Evolutionary conservation across 2,888 invertebrate species (phyloP).

Genomic region (Chymomyza amoena): DNA sequence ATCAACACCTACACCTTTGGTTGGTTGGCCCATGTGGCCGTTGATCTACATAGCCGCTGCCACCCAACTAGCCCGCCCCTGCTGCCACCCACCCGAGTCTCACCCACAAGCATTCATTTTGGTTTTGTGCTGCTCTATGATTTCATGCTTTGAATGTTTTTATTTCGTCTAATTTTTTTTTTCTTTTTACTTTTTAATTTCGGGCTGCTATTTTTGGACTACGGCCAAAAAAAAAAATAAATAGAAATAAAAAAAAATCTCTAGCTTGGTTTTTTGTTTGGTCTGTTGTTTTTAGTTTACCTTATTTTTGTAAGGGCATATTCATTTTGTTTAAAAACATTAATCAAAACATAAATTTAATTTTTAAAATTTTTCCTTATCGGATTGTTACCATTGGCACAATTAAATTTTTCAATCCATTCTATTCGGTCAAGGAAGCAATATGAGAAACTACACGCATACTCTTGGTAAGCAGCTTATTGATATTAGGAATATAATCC

Average conservation of each 20-base stretch:
- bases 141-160: slow-evolving; percentile 60
- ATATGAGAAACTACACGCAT: too few species aligned
- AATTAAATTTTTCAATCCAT: too few species aligned
- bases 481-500: too few species aligned
- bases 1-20: slow-evolving; percentile 32
- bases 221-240: slow-evolving; percentile 28
- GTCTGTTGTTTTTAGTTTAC: not conserved
- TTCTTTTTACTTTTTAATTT: slow-evolving; percentile 3
- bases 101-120: not conserved
- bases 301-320: not conserved
- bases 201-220: slow-evolving; percentile 54
- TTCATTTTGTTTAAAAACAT: not conserved
- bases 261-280: slow-evolving; percentile 1
- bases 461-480: too few species aligned
- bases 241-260: slow-evolving; percentile 1
- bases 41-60: not conserved
- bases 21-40: not conserved
- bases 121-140: slow-evolving; percentile 39
- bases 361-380: too few species aligned
- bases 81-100: too few species aligned
- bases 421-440: too few species aligned
- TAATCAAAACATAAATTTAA: not conserved
- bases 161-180: slow-evolving; percentile 21
- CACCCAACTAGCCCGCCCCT: not conserved
- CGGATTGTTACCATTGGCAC: too few species aligned